Percentiles rank a stretch among this genome's conserved stretches.
Conservation (phyloP, 2,888 invertebrate species). For the Perizoma flavofasciatum region DNA sequence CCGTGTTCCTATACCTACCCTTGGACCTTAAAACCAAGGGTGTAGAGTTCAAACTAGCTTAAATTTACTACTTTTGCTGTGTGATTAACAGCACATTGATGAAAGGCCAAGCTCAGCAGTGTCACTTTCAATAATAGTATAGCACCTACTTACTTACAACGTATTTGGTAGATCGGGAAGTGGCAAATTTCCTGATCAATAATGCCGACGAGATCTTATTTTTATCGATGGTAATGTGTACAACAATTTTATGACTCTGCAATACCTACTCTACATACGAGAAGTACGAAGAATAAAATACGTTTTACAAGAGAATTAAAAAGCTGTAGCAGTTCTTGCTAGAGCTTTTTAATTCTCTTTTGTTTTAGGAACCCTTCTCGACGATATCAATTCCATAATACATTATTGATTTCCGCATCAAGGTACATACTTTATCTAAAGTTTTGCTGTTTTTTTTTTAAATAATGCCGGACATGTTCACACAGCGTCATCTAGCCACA, state of each 20-base stretch:
- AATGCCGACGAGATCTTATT: constrained; percentile 11
- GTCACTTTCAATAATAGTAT: constrained; percentile 48
- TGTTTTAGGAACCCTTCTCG: too few species aligned
- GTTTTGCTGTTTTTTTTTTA: too few species aligned
- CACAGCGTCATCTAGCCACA: too few species aligned
- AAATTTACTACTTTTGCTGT: not conserved
- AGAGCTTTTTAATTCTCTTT: too few species aligned
- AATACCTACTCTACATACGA: too few species aligned
- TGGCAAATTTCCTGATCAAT: constrained; percentile 54
- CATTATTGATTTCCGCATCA: too few species aligned
- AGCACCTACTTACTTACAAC: constrained; percentile 34
- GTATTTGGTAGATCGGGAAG: constrained; percentile 65
- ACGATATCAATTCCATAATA: too few species aligned
- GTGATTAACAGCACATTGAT: constrained; percentile 44
- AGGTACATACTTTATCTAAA: too few species aligned
- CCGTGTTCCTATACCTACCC: constrained; percentile 60
- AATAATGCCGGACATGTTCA: too few species aligned
- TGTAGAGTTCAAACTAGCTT: constrained; percentile 29
- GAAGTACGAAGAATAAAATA: too few species aligned
- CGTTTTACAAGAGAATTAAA: too few species aligned
- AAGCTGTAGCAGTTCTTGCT: too few species aligned
- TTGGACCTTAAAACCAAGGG: constrained; percentile 31
- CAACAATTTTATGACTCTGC: not conserved
- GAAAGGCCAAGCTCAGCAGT: constrained; percentile 61
- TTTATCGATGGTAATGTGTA: constrained; percentile 3